Evolutionary conservation across 2,888 invertebrate species (phyloP).

Genomic region (Hoplodrina blanda): DNA sequence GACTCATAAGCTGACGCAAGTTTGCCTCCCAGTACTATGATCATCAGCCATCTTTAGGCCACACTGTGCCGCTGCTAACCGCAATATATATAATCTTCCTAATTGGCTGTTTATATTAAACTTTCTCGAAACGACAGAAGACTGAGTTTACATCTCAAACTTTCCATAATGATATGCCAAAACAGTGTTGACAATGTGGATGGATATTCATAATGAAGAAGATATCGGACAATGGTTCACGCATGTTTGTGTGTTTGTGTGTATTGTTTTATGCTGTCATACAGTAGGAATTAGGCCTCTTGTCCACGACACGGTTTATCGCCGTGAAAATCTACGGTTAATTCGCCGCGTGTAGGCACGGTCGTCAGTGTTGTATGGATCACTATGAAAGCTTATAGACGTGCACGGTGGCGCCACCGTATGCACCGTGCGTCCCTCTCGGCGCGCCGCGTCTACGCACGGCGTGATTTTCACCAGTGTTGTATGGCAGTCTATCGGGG

Average conservation of each 20-base stretch:
- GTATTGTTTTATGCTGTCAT: neutral
- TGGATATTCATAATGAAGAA: neutral
- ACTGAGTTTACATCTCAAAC: neutral
- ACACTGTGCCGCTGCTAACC: conserved; percentile 1
- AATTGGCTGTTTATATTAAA: conserved; percentile 6
- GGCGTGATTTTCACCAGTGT: no score
- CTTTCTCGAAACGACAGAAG: conserved; percentile 17
- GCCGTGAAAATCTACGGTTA: no score
- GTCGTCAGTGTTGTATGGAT: no score
- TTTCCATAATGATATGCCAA: conserved; percentile 1
- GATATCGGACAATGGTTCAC: conserved; percentile 9
- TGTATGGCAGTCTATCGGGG: no score
- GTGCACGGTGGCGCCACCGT: no score
- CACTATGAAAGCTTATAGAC: no score
- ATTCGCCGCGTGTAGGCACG: no score
- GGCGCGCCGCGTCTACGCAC: no score
- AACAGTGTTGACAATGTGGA: neutral
- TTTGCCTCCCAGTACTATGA: neutral
- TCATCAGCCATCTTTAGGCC: conserved; percentile 7
- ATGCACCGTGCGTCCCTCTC: no score
- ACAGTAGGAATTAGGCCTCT: conserved; percentile 1
- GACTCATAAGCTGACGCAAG: conserved; percentile 31
- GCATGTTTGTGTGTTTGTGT: neutral
- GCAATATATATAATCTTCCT: conserved; percentile 4
- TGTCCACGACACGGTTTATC: no score